Evolutionary conservation across 2,888 invertebrate genomes (phyloP).

Genomic region (Aporophyla nigra): DNA sequence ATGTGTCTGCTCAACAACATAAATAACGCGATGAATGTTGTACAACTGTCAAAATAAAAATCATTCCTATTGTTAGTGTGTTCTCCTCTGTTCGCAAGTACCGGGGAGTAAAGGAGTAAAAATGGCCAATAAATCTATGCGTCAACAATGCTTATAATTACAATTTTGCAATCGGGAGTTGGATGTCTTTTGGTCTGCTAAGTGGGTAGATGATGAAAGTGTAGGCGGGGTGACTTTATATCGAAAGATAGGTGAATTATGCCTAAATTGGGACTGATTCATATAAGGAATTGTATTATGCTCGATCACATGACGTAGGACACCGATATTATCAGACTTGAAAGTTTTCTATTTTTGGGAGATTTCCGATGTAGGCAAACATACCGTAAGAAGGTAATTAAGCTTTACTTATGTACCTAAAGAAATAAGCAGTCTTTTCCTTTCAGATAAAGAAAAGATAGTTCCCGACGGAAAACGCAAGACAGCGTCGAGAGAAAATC

Average conservation of each 20-base stretch:
- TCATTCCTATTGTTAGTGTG: too few species aligned
- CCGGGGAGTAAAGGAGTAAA: too few species aligned
- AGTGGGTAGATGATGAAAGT: background rate
- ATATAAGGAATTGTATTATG: background rate
- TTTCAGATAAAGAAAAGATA: conserved; percentile 13
- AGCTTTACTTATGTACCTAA: background rate
- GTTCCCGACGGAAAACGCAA: conserved; percentile 10
- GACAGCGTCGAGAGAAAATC: background rate
- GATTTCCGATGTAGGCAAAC: background rate
- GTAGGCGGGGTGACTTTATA: background rate
- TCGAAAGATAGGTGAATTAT: background rate
- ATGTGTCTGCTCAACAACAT: too few species aligned
- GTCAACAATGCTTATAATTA: background rate
- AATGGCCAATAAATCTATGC: background rate
- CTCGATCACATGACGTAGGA: background rate
- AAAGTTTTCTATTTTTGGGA: background rate
- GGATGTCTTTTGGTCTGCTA: background rate
- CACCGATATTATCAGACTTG: background rate
- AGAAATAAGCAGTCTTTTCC: background rate
- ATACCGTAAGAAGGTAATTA: background rate
- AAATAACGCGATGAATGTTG: too few species aligned
- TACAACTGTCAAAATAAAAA: too few species aligned
- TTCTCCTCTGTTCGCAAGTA: too few species aligned
- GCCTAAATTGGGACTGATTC: background rate
- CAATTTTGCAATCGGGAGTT: background rate